phyloP scores from a whole-genome alignment of 1,140 invertebrate genomes.

The Drosophila cardini region DNA sequence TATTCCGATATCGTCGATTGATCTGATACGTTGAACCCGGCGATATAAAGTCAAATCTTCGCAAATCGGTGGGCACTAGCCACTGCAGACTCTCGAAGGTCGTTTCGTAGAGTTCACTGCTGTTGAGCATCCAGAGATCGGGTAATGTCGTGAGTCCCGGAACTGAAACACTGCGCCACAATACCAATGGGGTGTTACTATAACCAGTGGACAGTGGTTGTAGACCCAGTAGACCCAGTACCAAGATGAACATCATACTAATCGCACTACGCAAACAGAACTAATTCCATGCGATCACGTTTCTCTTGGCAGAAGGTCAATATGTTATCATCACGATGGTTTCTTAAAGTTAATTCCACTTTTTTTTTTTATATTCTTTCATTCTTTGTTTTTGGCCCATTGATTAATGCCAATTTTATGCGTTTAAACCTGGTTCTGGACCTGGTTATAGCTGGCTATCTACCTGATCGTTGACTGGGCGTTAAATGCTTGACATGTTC shows the following conservation, averaged over 20 bases:
- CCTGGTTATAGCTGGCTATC: constrained; percentile 1
- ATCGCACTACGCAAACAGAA: constrained; percentile 41
- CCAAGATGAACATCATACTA: constrained; percentile 18
- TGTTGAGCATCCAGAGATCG: constrained; percentile 53
- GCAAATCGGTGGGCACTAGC: constrained; percentile 69
- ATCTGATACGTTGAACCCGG: constrained; percentile 75
- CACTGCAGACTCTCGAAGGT: constrained; percentile 76
- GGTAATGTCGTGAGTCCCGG: constrained; percentile 49
- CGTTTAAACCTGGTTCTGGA: constrained; percentile 44
- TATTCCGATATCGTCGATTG: constrained; percentile 73
- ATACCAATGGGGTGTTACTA: constrained; percentile 14
- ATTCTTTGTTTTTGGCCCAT: constrained; percentile 19
- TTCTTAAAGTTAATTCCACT: not conserved
- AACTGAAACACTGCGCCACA: constrained; percentile 68
- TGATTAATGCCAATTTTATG: constrained; percentile 76
- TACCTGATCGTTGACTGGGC: constrained; percentile 29
- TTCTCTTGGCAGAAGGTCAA: constrained; percentile 42
- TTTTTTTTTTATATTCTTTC: not conserved
- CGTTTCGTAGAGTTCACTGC: constrained; percentile 70
- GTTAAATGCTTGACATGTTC: constrained; percentile 41
- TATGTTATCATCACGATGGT: not conserved
- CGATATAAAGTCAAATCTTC: constrained; percentile 71
- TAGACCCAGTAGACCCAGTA: not conserved
- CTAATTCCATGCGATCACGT: constrained; percentile 28
- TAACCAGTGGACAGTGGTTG: not conserved